Evolutionary conservation across 2,888 invertebrate genomes (phyloP).

Genomic region (Hydraecia micacea): DNA sequence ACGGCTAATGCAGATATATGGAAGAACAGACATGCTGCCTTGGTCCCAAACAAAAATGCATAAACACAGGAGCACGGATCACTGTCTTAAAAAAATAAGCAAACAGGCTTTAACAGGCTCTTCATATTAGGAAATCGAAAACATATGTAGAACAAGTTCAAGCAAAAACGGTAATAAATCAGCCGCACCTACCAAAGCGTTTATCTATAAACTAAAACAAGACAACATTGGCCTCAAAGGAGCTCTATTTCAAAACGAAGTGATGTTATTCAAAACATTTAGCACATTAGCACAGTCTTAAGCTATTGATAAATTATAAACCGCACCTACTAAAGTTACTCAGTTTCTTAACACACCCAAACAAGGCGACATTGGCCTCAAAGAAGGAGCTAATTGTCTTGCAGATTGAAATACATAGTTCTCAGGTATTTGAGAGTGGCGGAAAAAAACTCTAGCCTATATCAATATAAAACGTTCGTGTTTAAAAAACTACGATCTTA

Average conservation of each 20-base stretch:
- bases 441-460: background rate
- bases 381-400: conserved; percentile 8
- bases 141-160: conserved; percentile 5
- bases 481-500: background rate
- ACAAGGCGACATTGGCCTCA: conserved; percentile 25
- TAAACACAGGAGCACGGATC: background rate
- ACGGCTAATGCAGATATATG: background rate
- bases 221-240: conserved; percentile 35
- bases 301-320: conserved; percentile 7
- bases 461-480: background rate
- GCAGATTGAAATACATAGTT: background rate
- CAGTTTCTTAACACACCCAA: conserved; percentile 15
- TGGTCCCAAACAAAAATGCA: background rate
- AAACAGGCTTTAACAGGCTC: background rate
- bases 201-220: conserved; percentile 26
- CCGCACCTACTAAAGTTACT: conserved; percentile 27
- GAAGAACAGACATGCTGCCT: background rate
- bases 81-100: too few relatives aligned
- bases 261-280: conserved; percentile 34
- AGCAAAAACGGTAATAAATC: conserved; percentile 29
- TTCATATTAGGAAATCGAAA: background rate
- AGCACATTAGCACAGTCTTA: conserved; percentile 2
- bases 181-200: conserved; percentile 21
- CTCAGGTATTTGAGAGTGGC: background rate
- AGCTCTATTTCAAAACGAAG: conserved; percentile 13